These are phyloP conservation scores for Melitaea cinxia DNA, from an alignment of 1,140 invertebrate species.

Conservation along the genomic window DNA sequence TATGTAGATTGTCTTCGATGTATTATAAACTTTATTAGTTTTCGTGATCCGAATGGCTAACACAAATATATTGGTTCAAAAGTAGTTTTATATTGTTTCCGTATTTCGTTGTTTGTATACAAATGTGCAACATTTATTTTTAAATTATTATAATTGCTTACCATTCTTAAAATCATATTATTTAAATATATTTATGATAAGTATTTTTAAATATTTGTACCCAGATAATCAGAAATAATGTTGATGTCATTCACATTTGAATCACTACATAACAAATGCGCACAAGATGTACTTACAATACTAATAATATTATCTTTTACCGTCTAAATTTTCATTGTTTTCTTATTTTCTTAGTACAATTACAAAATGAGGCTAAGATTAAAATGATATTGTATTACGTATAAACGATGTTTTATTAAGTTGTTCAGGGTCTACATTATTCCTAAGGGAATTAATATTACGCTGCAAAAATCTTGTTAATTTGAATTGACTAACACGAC, in stretches of 20 bases:
- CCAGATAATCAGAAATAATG: neutral
- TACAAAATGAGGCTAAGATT: too few relatives aligned
- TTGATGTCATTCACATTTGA: neutral
- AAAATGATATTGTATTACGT: too few relatives aligned
- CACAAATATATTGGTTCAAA: slow-evolving; percentile 7
- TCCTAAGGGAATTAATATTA: too few relatives aligned
- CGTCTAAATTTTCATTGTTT: too few relatives aligned
- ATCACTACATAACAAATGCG: too few relatives aligned
- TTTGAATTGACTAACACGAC: too few relatives aligned
- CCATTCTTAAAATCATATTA: neutral
- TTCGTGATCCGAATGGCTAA: neutral
- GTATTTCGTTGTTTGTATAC: slow-evolving; percentile 6
- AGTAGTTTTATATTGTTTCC: slow-evolving; percentile 11
- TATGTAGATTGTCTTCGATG: neutral
- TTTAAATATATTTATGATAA: neutral
- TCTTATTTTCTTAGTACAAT: too few relatives aligned
- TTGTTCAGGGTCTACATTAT: too few relatives aligned
- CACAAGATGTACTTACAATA: too few relatives aligned
- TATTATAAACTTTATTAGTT: neutral
- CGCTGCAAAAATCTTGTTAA: too few relatives aligned
- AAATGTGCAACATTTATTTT: slow-evolving; percentile 16
- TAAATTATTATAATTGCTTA: neutral
- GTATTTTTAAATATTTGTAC: neutral
- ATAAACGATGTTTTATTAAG: too few relatives aligned
- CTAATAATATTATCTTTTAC: too few relatives aligned